phyloP scores from a whole-genome alignment of 2,888 invertebrate genomes.

The Drosophila prolongata region DNA sequence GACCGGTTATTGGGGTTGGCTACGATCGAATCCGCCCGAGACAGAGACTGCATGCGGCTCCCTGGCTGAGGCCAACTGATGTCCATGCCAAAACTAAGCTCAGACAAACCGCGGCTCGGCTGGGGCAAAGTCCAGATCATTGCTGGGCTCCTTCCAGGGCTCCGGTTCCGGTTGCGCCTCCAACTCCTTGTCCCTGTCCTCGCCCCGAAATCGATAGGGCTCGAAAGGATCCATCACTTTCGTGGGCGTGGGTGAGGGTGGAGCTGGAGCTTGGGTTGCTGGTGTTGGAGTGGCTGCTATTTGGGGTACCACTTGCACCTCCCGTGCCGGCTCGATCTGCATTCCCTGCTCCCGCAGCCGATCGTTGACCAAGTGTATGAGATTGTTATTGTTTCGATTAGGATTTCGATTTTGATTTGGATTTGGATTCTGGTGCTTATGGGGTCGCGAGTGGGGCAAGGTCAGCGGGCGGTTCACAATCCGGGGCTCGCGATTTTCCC shows the following conservation, averaged over 20 bases:
- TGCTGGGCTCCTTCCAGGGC: conserved; percentile 19
- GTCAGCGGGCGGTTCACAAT: conserved; percentile 19
- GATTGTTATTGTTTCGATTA: not conserved
- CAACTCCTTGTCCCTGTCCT: conserved; percentile 13
- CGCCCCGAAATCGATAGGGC: conserved; percentile 60
- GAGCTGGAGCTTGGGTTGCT: not conserved
- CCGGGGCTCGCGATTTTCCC: conserved; percentile 12
- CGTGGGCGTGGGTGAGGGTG: not conserved
- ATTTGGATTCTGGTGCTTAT: not conserved
- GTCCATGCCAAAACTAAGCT: conserved; percentile 29
- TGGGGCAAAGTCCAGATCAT: conserved; percentile 10
- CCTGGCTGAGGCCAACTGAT: conserved; percentile 43
- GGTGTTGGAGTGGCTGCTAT: not conserved
- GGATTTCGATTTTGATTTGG: not conserved
- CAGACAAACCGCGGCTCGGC: conserved; percentile 54
- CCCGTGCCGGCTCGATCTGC: conserved; percentile 55
- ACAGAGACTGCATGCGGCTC: conserved; percentile 41
- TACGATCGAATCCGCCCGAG: conserved; percentile 7
- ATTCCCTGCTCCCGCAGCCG: conserved; percentile 63
- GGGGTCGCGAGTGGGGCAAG: not conserved
- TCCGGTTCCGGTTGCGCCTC: not conserved
- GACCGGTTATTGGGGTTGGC: not conserved
- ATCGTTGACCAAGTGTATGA: conserved; percentile 57
- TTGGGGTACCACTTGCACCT: conserved; percentile 3
- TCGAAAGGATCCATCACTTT: conserved; percentile 57